These are phyloP conservation scores for Stichopus horrens DNA, from an alignment of 53 echinoderm and acorn worm genomes.

Conservation along the genomic window DNA sequence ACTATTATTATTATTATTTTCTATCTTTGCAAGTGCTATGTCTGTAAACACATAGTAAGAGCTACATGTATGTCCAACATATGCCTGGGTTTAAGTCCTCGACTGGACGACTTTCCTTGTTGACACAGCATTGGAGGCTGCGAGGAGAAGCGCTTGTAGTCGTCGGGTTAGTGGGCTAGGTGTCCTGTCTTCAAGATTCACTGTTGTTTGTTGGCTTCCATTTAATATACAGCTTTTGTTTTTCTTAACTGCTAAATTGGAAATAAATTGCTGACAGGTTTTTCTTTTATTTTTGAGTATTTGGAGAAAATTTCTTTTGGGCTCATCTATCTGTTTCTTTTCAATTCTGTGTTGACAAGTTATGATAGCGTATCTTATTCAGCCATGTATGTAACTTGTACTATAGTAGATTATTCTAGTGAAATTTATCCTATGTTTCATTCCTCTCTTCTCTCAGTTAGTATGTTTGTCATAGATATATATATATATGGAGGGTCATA, in stretches of 20 bases:
- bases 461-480: too few relatives aligned
- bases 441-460: too few relatives aligned
- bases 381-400: too few relatives aligned
- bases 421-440: too few relatives aligned
- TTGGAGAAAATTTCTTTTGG: background rate
- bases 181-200: too few relatives aligned
- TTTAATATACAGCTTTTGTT: background rate
- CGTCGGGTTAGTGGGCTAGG: too few relatives aligned
- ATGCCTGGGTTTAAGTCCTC: background rate
- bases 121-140: too few relatives aligned
- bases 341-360: background rate
- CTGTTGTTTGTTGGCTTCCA: background rate
- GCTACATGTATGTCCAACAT: slow-evolving; percentile 4
- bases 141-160: too few relatives aligned
- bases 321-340: background rate
- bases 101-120: too few relatives aligned
- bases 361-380: background rate
- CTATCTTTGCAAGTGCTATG: slow-evolving; percentile 29
- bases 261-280: background rate
- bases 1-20: background rate
- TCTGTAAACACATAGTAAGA: background rate
- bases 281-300: background rate
- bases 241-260: background rate
- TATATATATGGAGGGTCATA: too few relatives aligned
- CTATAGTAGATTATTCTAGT: too few relatives aligned